These are phyloP conservation scores for Catamblyrhynchus diadema DNA, from an alignment of 2,797 vertebrate species.

Conservation along the genomic window DNA sequence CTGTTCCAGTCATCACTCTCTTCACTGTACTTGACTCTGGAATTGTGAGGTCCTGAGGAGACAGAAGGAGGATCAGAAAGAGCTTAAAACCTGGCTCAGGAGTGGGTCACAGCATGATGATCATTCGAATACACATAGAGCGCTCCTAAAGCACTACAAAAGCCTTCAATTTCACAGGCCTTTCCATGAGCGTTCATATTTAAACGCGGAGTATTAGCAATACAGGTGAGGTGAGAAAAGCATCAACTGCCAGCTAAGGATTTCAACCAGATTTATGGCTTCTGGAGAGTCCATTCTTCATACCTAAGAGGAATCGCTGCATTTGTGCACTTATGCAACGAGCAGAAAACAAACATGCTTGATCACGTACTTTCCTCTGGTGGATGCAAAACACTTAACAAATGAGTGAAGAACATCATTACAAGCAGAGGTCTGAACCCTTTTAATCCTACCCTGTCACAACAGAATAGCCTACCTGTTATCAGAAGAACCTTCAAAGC, in stretches of 20 bases:
- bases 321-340: background rate
- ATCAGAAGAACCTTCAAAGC: background rate
- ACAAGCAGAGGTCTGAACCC: background rate
- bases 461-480: background rate
- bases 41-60: slow-evolving; percentile 90
- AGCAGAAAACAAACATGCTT: background rate
- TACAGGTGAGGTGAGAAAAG: background rate
- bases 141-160: background rate
- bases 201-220: background rate
- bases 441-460: background rate
- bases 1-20: slow-evolving; percentile 90
- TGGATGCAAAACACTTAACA: background rate
- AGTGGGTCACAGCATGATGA: background rate
- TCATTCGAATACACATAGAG: background rate
- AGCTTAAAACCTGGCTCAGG: background rate
- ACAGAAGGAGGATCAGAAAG: slow-evolving; percentile 67
- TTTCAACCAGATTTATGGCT: background rate
- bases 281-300: background rate
- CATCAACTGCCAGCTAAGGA: background rate
- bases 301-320: background rate
- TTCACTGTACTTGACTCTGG: slow-evolving; percentile 94
- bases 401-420: background rate
- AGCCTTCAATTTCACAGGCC: background rate
- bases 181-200: background rate
- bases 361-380: background rate